Evolutionary conservation across 2,888 invertebrate genomes (phyloP).

Genomic region (Anthophora plumipes): DNA sequence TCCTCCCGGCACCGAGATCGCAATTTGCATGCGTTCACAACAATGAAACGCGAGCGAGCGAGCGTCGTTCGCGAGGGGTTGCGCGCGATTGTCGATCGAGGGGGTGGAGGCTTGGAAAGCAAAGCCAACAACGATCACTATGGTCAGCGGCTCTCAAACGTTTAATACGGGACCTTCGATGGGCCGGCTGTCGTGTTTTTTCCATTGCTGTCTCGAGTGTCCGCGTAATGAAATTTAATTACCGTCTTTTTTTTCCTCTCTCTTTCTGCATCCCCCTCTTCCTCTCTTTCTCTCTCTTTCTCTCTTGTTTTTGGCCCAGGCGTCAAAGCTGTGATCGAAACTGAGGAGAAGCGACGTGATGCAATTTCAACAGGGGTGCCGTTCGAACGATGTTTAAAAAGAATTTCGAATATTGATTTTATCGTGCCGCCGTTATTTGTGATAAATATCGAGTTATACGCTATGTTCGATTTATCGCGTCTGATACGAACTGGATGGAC

Average conservation of each 20-base stretch:
- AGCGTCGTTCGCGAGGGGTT: constrained; percentile 47
- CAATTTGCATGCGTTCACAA: constrained; percentile 79
- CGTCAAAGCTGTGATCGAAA: background rate
- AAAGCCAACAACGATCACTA: constrained; percentile 70
- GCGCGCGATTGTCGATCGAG: constrained; percentile 40
- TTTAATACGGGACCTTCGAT: constrained; percentile 42
- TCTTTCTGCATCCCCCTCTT: background rate
- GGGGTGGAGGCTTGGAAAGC: constrained; percentile 52
- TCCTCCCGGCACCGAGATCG: constrained; percentile 71
- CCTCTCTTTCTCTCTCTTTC: background rate
- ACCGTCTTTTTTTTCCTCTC: background rate
- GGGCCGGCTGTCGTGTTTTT: constrained; percentile 34
- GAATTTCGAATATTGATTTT: background rate
- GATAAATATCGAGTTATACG: background rate
- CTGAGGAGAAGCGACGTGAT: background rate
- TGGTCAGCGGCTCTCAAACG: constrained; percentile 69
- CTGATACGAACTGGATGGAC: background rate
- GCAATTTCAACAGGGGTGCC: background rate
- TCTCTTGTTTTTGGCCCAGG: background rate
- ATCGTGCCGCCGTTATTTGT: background rate
- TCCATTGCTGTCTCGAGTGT: constrained; percentile 29
- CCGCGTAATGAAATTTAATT: constrained; percentile 51
- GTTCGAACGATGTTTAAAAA: background rate
- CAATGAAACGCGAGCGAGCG: constrained; percentile 75
- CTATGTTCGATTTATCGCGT: background rate